Evolutionary conservation across 2,797 vertebrate genomes (phyloP).

Genomic region (Artibeus jamaicensis): DNA sequence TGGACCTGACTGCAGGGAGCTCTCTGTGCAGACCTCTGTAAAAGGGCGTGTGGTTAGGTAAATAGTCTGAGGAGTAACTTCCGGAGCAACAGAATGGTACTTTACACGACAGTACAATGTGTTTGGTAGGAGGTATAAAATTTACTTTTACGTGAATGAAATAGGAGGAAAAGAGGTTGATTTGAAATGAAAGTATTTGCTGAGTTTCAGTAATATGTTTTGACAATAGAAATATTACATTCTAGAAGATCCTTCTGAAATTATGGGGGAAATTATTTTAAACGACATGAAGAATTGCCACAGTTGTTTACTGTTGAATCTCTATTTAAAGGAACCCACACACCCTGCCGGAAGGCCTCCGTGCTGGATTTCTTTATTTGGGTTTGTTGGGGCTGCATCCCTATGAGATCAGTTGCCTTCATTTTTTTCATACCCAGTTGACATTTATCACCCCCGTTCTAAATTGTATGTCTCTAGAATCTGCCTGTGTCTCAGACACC

Average conservation of each 20-base stretch:
- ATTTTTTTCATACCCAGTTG: neutral
- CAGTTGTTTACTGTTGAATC: neutral
- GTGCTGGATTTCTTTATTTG: neutral
- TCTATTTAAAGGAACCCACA: neutral
- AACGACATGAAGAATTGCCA: neutral
- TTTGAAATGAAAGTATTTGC: slow-evolving; percentile 36
- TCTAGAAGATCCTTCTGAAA: neutral
- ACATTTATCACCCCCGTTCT: neutral
- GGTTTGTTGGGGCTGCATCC: neutral
- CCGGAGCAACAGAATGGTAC: neutral
- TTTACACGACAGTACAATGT: neutral
- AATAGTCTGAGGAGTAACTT: neutral
- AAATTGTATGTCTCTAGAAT: neutral
- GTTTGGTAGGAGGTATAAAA: neutral
- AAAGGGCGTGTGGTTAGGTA: neutral
- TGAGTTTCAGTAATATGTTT: neutral
- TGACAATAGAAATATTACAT: neutral
- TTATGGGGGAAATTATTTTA: neutral
- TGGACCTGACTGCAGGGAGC: neutral
- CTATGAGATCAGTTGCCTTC: neutral
- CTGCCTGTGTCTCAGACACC: neutral
- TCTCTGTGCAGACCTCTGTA: neutral
- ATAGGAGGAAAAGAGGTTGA: neutral
- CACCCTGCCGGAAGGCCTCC: neutral
- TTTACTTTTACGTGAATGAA: slow-evolving; percentile 33